Evolutionary conservation across 1,140 invertebrate genomes (phyloP), one percentile per base, ranked within the genome.

Genomic region (Diuraphis noxia): DNA sequence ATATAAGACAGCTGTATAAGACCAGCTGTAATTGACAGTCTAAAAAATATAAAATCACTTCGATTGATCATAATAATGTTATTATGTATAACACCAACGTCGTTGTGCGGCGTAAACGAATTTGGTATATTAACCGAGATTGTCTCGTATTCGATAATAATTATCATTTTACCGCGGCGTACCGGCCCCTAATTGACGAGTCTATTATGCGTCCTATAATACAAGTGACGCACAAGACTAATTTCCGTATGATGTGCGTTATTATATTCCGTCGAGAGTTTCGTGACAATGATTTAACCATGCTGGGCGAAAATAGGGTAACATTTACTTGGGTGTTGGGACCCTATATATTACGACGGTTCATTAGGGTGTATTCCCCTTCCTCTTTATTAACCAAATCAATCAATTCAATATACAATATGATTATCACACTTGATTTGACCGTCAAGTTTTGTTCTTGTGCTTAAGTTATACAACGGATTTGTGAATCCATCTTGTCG

Each of bases 21-120:
- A 84, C 40, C 30, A 21, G 46, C 46, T 84, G 82, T 84, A 84
- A 43, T 84, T 84, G 82, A 84, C 82, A 84, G 82, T 84, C 30
- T 41, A 84, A 17, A 84, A 84, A 41, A 41, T 43, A n/a, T n/a
- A 19, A 0, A 40, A 81, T 25, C 79, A 23, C 40, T 81, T 9
- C 23, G 23, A 81, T 81, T 81, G 79, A 38, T 81, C 23, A 81
- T 23, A 72, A 6, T 21, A n/a, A 49, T 49, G 6, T 21, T 56
- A 56, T 63, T n/a, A n/a, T 63, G n/a, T 17, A n/a, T n/a, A 63
- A 10, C 56, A n/a, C 30, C 56, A 17, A 40, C 36, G 36, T 81
- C 79, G 79, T 81, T 81, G 9, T 81, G 34, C 36, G 34, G 9
- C 77, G 77, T 79, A 81, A 81, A 40, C 79, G 38, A 38, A 81